Evolutionary conservation across 53 echinoderm and acorn worm species (phyloP).

Genomic region (Paelopatides confundens): DNA sequence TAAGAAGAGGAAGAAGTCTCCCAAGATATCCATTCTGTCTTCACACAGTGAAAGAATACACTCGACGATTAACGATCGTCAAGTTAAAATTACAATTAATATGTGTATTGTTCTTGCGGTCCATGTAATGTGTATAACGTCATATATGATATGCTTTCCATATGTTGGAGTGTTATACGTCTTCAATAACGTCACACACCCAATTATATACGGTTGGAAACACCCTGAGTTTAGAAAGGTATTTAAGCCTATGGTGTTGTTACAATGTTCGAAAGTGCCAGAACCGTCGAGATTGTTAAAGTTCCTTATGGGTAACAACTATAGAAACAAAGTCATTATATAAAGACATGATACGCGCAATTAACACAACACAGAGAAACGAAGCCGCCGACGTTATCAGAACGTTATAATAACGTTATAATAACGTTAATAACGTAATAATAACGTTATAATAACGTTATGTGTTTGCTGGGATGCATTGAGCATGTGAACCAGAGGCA

Average conservation of each 20-base stretch:
- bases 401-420: too few species aligned
- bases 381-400: too few species aligned
- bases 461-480: too few species aligned
- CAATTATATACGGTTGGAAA: slow-evolving; percentile 27
- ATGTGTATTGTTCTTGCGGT: slow-evolving; percentile 13
- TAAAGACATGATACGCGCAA: too few species aligned
- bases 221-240: slow-evolving; percentile 41
- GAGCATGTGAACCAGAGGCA: too few species aligned
- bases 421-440: too few species aligned
- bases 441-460: too few species aligned
- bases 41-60: not conserved
- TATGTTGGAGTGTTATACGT: slow-evolving; percentile 29
- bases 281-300: not conserved
- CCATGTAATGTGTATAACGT: not conserved
- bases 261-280: slow-evolving; percentile 11
- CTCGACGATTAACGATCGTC: not conserved
- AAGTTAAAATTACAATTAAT: slow-evolving; percentile 27
- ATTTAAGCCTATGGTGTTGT: slow-evolving; percentile 36
- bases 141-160: not conserved
- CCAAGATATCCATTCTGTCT: not conserved
- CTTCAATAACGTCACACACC: slow-evolving; percentile 8
- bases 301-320: too few species aligned
- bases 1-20: not conserved
- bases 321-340: too few species aligned
- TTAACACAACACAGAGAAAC: too few species aligned